These are phyloP conservation scores for Microctenopoma lineatum DNA, from an alignment of 2,797 vertebrate species.

Conservation along the genomic window DNA sequence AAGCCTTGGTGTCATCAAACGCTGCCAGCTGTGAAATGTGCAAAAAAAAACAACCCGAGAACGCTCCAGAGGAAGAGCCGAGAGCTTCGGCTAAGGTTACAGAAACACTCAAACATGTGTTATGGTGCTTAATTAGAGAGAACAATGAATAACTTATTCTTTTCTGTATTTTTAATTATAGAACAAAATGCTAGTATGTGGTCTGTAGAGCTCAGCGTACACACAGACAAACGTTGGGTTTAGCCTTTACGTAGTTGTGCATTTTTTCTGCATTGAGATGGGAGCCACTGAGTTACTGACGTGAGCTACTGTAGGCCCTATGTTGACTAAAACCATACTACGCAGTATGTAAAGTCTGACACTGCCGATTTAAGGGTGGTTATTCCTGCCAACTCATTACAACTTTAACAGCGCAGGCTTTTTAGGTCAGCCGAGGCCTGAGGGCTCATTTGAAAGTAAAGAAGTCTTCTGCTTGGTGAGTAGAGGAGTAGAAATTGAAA, in stretches of 20 bases:
- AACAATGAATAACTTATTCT: slow-evolving; percentile 4
- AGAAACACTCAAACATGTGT: slow-evolving; percentile 19
- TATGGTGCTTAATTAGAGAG: slow-evolving; percentile 41
- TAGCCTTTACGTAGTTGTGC: neutral
- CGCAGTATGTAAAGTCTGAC: neutral
- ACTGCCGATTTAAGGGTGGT: neutral
- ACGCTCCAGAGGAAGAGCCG: slow-evolving; percentile 45
- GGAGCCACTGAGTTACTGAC: neutral
- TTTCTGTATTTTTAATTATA: neutral
- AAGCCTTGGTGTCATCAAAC: slow-evolving; percentile 55
- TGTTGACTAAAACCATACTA: neutral
- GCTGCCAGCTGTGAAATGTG: slow-evolving; percentile 55
- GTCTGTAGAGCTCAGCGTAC: neutral
- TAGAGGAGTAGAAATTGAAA: slow-evolving; percentile 4
- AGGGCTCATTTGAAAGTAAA: slow-evolving; percentile 38
- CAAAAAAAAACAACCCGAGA: neutral
- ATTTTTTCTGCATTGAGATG: neutral
- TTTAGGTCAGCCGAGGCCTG: slow-evolving; percentile 43
- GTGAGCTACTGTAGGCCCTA: neutral
- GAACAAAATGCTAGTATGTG: neutral
- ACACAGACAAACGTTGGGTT: neutral
- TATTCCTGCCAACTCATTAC: slow-evolving; percentile 18
- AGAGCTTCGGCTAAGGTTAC: neutral
- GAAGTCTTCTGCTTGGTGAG: slow-evolving; percentile 11
- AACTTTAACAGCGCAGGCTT: slow-evolving; percentile 15